Base-by-base conservation (phyloP, 1,140 invertebrate genomes). In the Nephila pilipes region DNA sequence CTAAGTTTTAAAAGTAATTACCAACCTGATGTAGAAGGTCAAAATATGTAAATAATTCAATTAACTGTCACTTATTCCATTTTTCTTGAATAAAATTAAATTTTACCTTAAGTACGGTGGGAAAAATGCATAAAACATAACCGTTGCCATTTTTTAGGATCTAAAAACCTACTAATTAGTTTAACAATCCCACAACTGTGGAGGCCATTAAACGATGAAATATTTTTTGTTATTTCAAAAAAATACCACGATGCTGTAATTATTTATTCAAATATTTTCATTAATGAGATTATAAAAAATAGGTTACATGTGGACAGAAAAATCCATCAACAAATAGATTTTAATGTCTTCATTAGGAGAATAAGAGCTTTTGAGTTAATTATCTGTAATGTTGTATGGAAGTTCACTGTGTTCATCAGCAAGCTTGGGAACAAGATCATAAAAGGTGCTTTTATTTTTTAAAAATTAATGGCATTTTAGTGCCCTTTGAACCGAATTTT, bases 41-140 rank as follows among this genome's bases (percentile, higher is more conserved):
- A 75, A 75, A 81, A 81, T 81, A 81, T 81, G 80, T 81, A 81
- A 81, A 81, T 81, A 81, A 81, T 81, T 81, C 80, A 81, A 81
- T 81, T 81, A 81, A 54, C 80, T 81, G 80, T 81, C 80, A 81
- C 80, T 81, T 55, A 81, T 81, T 81, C 25, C 46, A 81, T 81
- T 81, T 81, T 81, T 1, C 6, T 55, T 8, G 36, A 54, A 81
- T 54, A 81, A 54, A 54, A 81, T 55, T 55, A 81, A 81, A 81
- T 54, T 54, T 22, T 38, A 54, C 80, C 18, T 75, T 75, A 32
- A 75, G 29, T 32, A 36, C 32, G 69, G 32, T 36, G 69, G 29
- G 80, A n/a, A 29, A 46, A 75, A 55, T 55, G 36, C 80, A 46
- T 55, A 81, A 81, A 81, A 81, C 20, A 81, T 81, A n/a, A 81